Evolutionary conservation across 2,797 vertebrate genomes (phyloP).

Genomic region (Meda fulgida): DNA sequence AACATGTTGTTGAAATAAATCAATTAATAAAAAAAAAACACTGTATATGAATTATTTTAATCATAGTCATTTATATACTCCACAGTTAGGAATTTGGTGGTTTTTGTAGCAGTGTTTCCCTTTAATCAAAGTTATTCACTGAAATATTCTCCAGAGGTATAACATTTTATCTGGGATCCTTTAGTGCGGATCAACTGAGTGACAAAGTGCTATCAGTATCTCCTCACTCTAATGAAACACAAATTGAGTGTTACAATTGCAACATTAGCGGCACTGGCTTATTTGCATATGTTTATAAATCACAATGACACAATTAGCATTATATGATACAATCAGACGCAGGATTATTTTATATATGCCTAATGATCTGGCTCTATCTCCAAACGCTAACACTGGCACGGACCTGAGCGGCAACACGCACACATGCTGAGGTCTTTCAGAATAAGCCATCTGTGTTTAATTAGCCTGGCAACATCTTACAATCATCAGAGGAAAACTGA

Average conservation of each 20-base stretch:
- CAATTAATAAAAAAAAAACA: not conserved
- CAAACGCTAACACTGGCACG: conserved; percentile 74
- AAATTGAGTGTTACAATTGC: conserved; percentile 61
- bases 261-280: conserved; percentile 56
- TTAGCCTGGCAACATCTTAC: conserved; percentile 80
- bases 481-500: conserved; percentile 80
- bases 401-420: conserved; percentile 67
- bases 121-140: conserved; percentile 13
- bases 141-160: conserved; percentile 35
- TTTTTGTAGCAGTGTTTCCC: not conserved
- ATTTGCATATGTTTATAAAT: conserved; percentile 70
- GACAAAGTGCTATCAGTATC: conserved; percentile 56
- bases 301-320: conserved; percentile 72
- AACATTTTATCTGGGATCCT: conserved; percentile 33
- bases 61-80: not conserved
- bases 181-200: conserved; percentile 47
- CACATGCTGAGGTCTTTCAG: conserved; percentile 63
- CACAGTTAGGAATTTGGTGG: not conserved
- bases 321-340: conserved; percentile 74
- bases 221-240: conserved; percentile 57
- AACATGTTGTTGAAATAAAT: not conserved
- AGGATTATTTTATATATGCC: conserved; percentile 70
- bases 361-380: conserved; percentile 71
- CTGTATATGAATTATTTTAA: not conserved
- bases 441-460: conserved; percentile 81